These are phyloP conservation scores for Schizothorax lantsangensis DNA, from an alignment of 2,797 vertebrate genomes.

Conservation along the genomic window DNA sequence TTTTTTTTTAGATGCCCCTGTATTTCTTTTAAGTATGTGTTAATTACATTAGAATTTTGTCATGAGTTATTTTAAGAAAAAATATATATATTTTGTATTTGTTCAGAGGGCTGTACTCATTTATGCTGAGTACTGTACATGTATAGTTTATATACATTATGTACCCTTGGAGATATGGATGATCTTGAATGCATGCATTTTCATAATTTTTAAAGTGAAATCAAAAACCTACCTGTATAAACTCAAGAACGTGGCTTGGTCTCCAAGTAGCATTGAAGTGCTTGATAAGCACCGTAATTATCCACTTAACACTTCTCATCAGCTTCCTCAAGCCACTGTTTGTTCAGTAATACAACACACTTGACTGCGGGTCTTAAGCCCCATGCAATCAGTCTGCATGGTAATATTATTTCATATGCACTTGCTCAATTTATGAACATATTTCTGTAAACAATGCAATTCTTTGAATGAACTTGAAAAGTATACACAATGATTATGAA, in stretches of 20 bases:
- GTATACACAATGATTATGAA: not conserved
- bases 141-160: not conserved
- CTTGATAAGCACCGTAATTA: conserved; percentile 44
- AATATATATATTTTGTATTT: not conserved
- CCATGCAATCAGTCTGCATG: not conserved
- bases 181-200: not conserved
- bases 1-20: too few species aligned
- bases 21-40: not conserved
- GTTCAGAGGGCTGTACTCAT: not conserved
- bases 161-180: not conserved
- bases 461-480: not conserved
- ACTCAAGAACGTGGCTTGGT: conserved; percentile 32
- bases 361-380: conserved; percentile 16
- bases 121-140: not conserved
- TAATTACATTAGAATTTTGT: not conserved
- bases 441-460: not conserved
- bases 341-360: conserved; percentile 33
- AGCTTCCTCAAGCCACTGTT: conserved; percentile 38
- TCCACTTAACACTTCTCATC: conserved; percentile 45
- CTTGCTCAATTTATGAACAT: not conserved
- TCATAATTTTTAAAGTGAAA: conserved; percentile 11
- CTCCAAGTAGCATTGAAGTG: conserved; percentile 49
- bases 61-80: not conserved
- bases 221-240: conserved; percentile 13
- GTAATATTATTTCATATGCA: not conserved